Percentiles rank a stretch among this genome's conserved stretches.
phyloP scores from a whole-genome alignment of 1,140 invertebrate species.

The Myzus persicae region DNA sequence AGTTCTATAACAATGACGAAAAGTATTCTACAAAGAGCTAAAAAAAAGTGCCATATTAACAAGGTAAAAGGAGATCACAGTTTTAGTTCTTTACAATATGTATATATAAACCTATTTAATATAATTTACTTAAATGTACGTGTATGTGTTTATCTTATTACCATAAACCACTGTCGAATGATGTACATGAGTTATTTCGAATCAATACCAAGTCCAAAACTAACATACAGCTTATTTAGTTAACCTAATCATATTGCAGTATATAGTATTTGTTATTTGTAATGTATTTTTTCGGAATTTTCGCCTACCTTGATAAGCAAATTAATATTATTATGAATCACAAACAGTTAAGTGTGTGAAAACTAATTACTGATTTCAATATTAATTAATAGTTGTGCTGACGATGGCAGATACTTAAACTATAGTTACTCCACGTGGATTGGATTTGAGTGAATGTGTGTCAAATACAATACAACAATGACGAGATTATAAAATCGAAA shows the following conservation, averaged over 20 bases:
- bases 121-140: not conserved
- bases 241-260: not conserved
- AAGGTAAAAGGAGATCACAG: not conserved
- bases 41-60: not conserved
- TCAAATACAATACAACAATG: not conserved
- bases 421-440: not conserved
- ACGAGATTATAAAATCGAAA: constrained; percentile 1
- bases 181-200: not conserved
- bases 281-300: not conserved
- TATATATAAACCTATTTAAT: not conserved
- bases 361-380: not conserved
- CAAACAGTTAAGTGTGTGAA: not conserved
- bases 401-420: not conserved
- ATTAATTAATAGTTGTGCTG: not conserved
- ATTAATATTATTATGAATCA: not conserved
- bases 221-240: not conserved
- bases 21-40: constrained; percentile 4
- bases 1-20: not conserved
- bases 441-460: not conserved
- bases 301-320: not conserved
- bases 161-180: not conserved
- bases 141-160: not conserved
- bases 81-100: not conserved
- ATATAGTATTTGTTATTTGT: too few species aligned
- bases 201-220: not conserved